Percentiles rank a stretch among this genome's conserved stretches.
Conservation (phyloP, 92 coral and sea anemone genomes). For the Umimayanthus chanpuru region DNA sequence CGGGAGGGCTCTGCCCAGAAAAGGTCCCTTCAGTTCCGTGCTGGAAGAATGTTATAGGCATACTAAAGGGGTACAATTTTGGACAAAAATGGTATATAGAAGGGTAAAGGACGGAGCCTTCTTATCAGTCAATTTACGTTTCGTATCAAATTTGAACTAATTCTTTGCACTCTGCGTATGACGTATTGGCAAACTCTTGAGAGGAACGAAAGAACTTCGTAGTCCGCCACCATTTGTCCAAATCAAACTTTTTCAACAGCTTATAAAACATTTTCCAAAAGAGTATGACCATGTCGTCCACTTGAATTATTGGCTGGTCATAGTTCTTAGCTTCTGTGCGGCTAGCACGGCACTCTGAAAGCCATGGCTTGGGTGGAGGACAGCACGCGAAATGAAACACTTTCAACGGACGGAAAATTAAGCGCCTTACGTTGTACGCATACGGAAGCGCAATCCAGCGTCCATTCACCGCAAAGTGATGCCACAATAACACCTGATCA, state of each 20-base stretch:
- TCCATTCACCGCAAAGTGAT: conserved; percentile 63
- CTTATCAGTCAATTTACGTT: too few relatives aligned
- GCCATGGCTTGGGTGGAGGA: conserved; percentile 87
- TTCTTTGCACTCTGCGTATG: conserved; percentile 25
- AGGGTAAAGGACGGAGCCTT: too few relatives aligned
- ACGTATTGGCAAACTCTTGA: conserved; percentile 48
- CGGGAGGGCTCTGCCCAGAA: too few relatives aligned
- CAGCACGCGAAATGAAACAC: conserved; percentile 64
- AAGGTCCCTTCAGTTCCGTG: too few relatives aligned
- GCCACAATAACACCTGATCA: conserved; percentile 58
- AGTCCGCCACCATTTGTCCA: conserved; percentile 82
- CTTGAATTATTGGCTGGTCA: conserved; percentile 54
- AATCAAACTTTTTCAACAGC: conserved; percentile 53
- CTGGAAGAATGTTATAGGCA: too few relatives aligned
- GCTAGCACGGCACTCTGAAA: conserved; percentile 67
- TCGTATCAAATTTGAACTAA: too few relatives aligned
- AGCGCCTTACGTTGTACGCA: conserved; percentile 44
- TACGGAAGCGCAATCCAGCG: conserved; percentile 77
- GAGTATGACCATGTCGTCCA: conserved; percentile 58
- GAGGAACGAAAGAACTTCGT: conserved; percentile 58
- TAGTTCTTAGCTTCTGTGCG: conserved; percentile 71
- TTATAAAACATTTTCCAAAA: conserved; percentile 91
- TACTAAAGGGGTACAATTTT: too few relatives aligned
- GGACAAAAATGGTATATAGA: too few relatives aligned
- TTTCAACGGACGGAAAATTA: conserved; percentile 24